These are phyloP conservation scores for Sylvia atricapilla DNA, from an alignment of 2,113 vertebrate species.

Conservation along the genomic window DNA sequence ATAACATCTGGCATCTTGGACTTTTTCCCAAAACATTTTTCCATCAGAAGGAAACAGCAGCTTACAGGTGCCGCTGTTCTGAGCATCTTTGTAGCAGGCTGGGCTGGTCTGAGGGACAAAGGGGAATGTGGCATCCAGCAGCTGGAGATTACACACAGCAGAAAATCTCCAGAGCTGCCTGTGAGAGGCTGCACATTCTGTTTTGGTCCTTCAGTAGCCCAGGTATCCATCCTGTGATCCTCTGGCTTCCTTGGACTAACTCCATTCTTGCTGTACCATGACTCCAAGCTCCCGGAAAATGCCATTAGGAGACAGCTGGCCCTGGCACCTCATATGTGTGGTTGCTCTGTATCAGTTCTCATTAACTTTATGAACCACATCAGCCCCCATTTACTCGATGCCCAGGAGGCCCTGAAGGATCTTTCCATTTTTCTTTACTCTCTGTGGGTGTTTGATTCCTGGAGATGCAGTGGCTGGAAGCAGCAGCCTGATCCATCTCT, in stretches of 20 bases:
- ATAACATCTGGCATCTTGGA: background rate
- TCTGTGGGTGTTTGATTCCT: background rate
- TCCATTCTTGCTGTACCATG: background rate
- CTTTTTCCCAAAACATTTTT: background rate
- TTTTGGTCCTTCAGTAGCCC: background rate
- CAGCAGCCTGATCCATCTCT: background rate
- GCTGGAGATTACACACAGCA: background rate
- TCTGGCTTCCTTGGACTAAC: background rate
- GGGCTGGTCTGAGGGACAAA: background rate
- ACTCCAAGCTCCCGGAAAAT: background rate
- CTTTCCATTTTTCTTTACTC: background rate
- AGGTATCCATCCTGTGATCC: accelerated
- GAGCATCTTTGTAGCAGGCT: background rate
- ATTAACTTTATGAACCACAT: background rate
- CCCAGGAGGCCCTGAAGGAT: background rate
- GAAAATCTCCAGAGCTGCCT: background rate
- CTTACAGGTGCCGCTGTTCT: background rate
- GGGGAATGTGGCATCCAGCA: background rate
- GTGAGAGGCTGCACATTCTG: background rate
- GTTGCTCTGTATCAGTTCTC: background rate
- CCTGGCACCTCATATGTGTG: accelerated
- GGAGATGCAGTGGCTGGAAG: background rate
- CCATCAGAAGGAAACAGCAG: background rate
- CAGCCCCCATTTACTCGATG: background rate
- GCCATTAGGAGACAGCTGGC: background rate